A percentile compares a stretch with the other conserved stretches of the same genome.
phyloP scores from a whole-genome alignment of 1,140 invertebrate genomes.

The Rhopalosiphum padi region DNA sequence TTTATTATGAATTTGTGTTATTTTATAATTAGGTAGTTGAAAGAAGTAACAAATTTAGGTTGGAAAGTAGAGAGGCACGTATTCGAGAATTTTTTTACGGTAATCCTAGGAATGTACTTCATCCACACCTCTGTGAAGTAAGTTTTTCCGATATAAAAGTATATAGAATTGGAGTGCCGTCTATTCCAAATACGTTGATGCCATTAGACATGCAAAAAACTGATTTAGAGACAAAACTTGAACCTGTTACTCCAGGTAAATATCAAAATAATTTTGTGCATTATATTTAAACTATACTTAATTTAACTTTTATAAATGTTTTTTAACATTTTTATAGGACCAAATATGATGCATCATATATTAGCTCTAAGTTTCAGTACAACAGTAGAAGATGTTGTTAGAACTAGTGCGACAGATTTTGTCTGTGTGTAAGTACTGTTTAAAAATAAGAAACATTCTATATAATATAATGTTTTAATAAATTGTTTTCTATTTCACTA shows the following conservation, averaged over 20 bases:
- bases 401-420: conserved; percentile 90
- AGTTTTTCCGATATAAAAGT: conserved; percentile 87
- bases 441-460: not conserved
- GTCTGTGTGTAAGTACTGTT: conserved; percentile 85
- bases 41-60: conserved; percentile 74
- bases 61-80: conserved; percentile 79
- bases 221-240: conserved; percentile 91
- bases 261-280: not conserved
- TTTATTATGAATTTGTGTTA: not conserved
- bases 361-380: conserved; percentile 86
- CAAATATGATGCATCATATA: conserved; percentile 84
- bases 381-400: conserved; percentile 78
- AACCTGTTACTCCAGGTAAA: conserved; percentile 75
- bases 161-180: conserved; percentile 93
- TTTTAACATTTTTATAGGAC: conserved; percentile 64
- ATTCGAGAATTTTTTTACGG: conserved; percentile 97
- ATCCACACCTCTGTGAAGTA: conserved; percentile 91
- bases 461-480: conserved; percentile 27
- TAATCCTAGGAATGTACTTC: conserved; percentile 75
- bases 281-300: not conserved
- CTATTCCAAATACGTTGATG: conserved; percentile 92
- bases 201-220: conserved; percentile 94
- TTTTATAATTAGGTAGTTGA: conserved; percentile 78
- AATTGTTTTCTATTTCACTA: conserved; percentile 65
- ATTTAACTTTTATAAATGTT: not conserved